Evolutionary conservation across 2,113 vertebrate species (phyloP), one percentile per base, ranked within the genome.

Genomic region (Erythrocercus mccallii): DNA sequence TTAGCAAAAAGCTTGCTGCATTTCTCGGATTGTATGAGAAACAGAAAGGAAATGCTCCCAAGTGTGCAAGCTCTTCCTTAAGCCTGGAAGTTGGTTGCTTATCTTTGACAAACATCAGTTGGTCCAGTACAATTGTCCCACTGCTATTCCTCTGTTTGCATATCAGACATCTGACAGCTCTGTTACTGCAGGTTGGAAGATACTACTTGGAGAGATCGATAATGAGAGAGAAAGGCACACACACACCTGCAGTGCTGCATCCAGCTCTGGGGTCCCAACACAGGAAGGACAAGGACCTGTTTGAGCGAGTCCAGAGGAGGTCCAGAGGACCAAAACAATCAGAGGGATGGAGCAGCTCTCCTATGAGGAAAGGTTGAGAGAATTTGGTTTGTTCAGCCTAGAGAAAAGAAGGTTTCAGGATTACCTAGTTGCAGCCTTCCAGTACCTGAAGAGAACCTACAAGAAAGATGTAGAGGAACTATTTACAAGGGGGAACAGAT

Each of bases 401-500:
- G 37, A 31, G 11, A 27, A 50, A 2, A 50, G 16, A 37, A 58
- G 31, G 25, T 3, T 51, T 2, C 12, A 9, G 9, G 9, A 0
- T 42, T 25, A 66, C 17, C 22, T 68, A 51, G 17, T 19, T 68
- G 14, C 8, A 22, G 72, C 18, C 19, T 53, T 77, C 33, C 27
- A 60, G 11, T 5, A 51, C 10, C 9, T 45, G 54, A 60, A 60
- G 22, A 18, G 22, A 77, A 17, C 11, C 27, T 15, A 8, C 33
- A 27, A 6, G 45, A 58, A 17, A 37, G 37, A 33, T 28, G 5
- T 5, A 58, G 37, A 60, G 5, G 17, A 4, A 6, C 10, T 65
- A 7, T 42, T 30, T 57, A 42, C 12, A 28, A 77, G 38, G 33
- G 9, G 4, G 17, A 42, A 44, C 17, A 13, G 5, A 31, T 44